phyloP scores from a whole-genome alignment of 2,888 invertebrate species.

The Esperia sulphurella region DNA sequence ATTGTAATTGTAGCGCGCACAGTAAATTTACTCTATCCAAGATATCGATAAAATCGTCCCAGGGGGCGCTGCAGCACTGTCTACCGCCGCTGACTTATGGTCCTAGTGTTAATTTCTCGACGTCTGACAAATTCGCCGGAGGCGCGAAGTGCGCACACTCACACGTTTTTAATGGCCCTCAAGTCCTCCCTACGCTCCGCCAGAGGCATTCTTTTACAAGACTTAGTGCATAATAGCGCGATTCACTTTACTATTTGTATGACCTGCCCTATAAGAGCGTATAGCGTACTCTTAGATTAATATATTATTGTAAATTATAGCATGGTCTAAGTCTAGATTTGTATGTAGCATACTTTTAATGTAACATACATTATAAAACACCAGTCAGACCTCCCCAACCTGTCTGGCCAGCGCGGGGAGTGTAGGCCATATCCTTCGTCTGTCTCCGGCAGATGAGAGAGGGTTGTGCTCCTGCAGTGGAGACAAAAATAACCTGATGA shows the following conservation, averaged over 20 bases:
- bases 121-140: conserved; percentile 60
- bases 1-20: conserved; percentile 5
- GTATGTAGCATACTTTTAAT: too few species aligned
- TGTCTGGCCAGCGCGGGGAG: too few species aligned
- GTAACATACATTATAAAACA: too few species aligned
- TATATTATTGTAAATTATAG: too few species aligned
- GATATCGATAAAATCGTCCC: conserved; percentile 45
- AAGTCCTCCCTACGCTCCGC: conserved; percentile 9
- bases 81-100: conserved; percentile 50
- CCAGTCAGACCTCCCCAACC: too few species aligned
- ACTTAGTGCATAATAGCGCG: conserved; percentile 30
- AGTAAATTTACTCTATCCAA: conserved; percentile 19
- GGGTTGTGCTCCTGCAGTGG: too few species aligned
- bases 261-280: conserved; percentile 1
- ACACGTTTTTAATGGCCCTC: conserved; percentile 12
- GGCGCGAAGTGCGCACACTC: conserved; percentile 33
- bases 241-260: conserved; percentile 18
- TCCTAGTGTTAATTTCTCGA: conserved; percentile 67
- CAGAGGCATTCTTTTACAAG: conserved; percentile 33
- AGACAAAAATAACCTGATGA: too few species aligned
- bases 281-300: too few species aligned
- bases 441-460: too few species aligned
- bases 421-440: too few species aligned
- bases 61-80: conserved; percentile 33
- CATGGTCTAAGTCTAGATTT: too few species aligned